Evolutionary conservation across 2,888 invertebrate genomes (phyloP).

Genomic region (Elysia crispata): DNA sequence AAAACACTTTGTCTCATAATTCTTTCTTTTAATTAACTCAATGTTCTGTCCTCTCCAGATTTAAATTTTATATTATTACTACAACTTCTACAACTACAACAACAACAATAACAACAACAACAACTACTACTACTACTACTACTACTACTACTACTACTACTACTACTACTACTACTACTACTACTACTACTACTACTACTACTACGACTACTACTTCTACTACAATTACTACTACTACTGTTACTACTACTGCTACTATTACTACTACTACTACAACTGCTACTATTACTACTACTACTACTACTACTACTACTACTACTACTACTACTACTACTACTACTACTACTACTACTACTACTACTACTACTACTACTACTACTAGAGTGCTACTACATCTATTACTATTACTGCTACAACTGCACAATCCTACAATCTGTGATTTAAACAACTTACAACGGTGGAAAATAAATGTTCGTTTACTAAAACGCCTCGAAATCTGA

Average conservation of each 20-base stretch:
- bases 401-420: no score
- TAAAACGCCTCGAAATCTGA: no score
- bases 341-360: not conserved
- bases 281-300: not conserved
- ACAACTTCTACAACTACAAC: conserved; percentile 50
- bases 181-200: no score
- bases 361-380: not conserved
- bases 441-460: no score
- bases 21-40: no score
- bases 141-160: not conserved
- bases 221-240: no score
- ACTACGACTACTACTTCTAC: no score
- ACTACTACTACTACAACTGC: not conserved
- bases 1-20: no score
- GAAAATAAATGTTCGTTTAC: no score
- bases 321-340: not conserved
- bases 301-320: not conserved
- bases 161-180: not conserved
- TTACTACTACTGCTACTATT: not conserved
- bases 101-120: conserved; percentile 17
- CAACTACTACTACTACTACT: conserved; percentile 37
- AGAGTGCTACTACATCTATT: not conserved
- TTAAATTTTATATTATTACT: conserved; percentile 53
- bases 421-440: no score
- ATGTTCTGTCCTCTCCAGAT: no score